phyloP scores from a whole-genome alignment of 2,797 vertebrate genomes.

The Manis crassicaudata region DNA sequence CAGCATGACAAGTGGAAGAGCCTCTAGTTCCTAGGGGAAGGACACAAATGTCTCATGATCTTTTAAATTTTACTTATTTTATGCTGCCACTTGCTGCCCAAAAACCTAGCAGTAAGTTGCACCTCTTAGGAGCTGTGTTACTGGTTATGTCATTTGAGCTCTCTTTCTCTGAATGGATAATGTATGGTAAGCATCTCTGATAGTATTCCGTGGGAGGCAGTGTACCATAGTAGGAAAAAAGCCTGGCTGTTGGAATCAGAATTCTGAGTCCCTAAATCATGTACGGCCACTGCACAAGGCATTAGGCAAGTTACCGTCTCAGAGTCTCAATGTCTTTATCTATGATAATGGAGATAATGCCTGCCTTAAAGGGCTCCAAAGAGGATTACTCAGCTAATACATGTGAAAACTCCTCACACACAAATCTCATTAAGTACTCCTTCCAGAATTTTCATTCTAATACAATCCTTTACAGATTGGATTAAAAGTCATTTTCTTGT shows the following conservation, averaged over 20 bases:
- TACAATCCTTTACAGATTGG: not conserved
- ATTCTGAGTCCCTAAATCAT: not conserved
- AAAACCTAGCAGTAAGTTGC: not conserved
- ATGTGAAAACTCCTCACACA: not conserved
- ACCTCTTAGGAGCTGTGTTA: not conserved
- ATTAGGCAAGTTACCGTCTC: not conserved
- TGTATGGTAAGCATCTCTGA: not conserved
- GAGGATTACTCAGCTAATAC: not conserved
- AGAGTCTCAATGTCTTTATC: not conserved
- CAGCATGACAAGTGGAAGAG: not conserved
- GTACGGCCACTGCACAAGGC: not conserved
- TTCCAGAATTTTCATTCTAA: not conserved
- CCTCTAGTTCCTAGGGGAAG: not conserved
- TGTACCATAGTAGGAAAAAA: not conserved
- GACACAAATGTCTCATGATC: not conserved
- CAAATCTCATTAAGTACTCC: not conserved
- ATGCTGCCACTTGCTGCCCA: not conserved
- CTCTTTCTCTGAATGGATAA: not conserved
- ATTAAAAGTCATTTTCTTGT: not conserved
- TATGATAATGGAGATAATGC: not conserved
- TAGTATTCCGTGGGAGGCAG: not conserved
- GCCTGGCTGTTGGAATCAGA: not conserved
- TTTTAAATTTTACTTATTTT: constrained; percentile 1
- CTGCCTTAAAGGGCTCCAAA: not conserved
- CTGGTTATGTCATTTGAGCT: not conserved